Evolutionary conservation across 2,888 invertebrate species (phyloP).

Genomic region (Neoaliturus tenellus): DNA sequence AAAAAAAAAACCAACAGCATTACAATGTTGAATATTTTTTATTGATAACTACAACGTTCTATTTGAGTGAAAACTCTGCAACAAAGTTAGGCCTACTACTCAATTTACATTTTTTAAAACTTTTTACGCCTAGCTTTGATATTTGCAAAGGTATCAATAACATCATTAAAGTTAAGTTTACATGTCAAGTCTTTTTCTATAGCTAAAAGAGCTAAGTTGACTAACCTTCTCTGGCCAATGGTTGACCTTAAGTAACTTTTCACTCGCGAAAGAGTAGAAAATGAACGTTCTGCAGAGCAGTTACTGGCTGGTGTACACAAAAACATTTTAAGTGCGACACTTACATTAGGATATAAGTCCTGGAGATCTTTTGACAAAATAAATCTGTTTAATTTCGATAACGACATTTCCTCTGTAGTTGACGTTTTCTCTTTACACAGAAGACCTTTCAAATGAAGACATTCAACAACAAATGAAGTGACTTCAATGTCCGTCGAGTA

Average conservation of each 20-base stretch:
- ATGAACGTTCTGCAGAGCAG: not conserved
- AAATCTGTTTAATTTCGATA: not conserved
- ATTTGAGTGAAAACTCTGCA: too few species aligned
- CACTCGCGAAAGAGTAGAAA: not conserved
- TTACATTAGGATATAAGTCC: slow-evolving; percentile 30
- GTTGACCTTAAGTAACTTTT: not conserved
- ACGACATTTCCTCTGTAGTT: slow-evolving; percentile 22
- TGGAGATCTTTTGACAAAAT: slow-evolving; percentile 30
- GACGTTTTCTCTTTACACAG: not conserved
- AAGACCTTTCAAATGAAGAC: not conserved
- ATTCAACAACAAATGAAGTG: slow-evolving; percentile 32
- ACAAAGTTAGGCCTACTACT: too few species aligned
- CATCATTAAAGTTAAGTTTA: slow-evolving; percentile 35
- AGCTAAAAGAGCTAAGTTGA: slow-evolving; percentile 6
- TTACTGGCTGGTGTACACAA: slow-evolving; percentile 18
- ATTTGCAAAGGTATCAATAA: slow-evolving; percentile 15
- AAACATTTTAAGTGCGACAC: slow-evolving; percentile 4
- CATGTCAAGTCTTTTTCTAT: slow-evolving; percentile 13
- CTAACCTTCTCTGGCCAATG: slow-evolving; percentile 13
- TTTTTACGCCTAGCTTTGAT: slow-evolving; percentile 11
- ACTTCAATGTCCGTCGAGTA: slow-evolving; percentile 44
- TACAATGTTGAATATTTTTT: too few species aligned
- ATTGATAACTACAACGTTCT: too few species aligned
- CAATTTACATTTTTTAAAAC: too few species aligned
- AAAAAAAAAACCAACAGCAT: too few species aligned